Percentiles rank a stretch among this genome's conserved stretches.
phyloP scores from a whole-genome alignment of 2,888 invertebrate species.

The Priocnemis perturbator region DNA sequence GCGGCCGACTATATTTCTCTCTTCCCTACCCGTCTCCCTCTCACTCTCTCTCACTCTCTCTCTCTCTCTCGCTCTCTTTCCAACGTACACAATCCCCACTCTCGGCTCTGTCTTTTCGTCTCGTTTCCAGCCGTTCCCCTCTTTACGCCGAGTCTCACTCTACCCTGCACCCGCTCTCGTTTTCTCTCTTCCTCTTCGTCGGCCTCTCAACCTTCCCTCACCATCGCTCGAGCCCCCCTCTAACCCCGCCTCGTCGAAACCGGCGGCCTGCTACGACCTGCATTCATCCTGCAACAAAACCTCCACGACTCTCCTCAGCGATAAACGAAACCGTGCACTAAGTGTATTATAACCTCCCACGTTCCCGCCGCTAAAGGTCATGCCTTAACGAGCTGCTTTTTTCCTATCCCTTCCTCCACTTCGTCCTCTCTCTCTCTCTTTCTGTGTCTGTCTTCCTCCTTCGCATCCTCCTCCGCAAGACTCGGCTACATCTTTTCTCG shows the following conservation, averaged over 20 bases:
- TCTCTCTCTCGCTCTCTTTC: slow-evolving; percentile 2
- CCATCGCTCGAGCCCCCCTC: slow-evolving; percentile 8
- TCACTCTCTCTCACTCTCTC: slow-evolving; percentile 17
- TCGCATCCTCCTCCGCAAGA: slow-evolving; percentile 26
- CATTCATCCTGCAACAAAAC: slow-evolving; percentile 59
- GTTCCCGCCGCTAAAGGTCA: slow-evolving; percentile 72
- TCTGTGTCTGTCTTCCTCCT: slow-evolving; percentile 20
- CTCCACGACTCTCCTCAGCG: slow-evolving; percentile 44
- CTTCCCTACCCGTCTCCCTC: slow-evolving; percentile 25
- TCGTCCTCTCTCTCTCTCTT: slow-evolving; percentile 14
- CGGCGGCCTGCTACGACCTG: slow-evolving; percentile 52
- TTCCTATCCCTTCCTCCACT: slow-evolving; percentile 38
- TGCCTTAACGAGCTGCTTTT: slow-evolving; percentile 70
- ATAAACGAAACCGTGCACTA: slow-evolving; percentile 62
- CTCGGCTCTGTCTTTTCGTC: slow-evolving; percentile 20
- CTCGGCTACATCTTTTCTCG: slow-evolving; percentile 19
- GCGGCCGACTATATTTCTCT: slow-evolving; percentile 36
- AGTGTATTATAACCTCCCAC: slow-evolving; percentile 69
- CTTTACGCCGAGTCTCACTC: slow-evolving; percentile 40
- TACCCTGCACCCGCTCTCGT: slow-evolving; percentile 23
- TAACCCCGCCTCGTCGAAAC: slow-evolving; percentile 30
- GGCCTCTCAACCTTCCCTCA: slow-evolving; percentile 38
- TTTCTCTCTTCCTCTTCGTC: slow-evolving; percentile 26
- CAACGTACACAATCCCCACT: not conserved
- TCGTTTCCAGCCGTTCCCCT: slow-evolving; percentile 26